Conservation (phyloP, 2,888 invertebrate species). For the Ceriagrion tenellum region DNA sequence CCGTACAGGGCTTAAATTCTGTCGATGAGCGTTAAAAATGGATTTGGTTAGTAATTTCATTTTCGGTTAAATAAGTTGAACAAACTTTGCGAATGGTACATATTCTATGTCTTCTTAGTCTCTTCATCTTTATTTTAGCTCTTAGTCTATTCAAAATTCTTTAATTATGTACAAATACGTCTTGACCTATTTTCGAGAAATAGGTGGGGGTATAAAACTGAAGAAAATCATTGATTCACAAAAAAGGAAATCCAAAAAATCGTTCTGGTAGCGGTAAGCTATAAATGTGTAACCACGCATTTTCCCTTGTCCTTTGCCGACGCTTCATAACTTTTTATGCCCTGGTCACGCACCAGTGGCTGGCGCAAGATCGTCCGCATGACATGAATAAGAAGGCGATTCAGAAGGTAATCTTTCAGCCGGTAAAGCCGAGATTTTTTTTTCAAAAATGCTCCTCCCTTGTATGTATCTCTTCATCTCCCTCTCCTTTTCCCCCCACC, state of each 20-base stretch:
- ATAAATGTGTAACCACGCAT: slow-evolving; percentile 4
- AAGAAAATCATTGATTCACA: not conserved
- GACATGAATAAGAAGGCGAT: slow-evolving; percentile 45
- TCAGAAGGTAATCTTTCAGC: slow-evolving; percentile 63
- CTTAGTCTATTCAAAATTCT: too few species aligned
- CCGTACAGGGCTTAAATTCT: too few species aligned
- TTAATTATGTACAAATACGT: not conserved
- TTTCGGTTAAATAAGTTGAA: too few species aligned
- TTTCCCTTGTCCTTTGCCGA: not conserved
- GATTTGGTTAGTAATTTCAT: too few species aligned
- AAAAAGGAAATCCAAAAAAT: not conserved
- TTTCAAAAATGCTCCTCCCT: not conserved
- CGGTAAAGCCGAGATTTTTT: slow-evolving; percentile 30
- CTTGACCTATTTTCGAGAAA: not conserved
- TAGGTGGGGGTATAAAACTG: not conserved
- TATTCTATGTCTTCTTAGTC: too few species aligned
- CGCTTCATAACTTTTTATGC: slow-evolving; percentile 8
- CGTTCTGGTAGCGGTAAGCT: not conserved
- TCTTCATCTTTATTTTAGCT: too few species aligned
- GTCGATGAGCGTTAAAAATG: too few species aligned
- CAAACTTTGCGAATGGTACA: too few species aligned
- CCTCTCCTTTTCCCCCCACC: not conserved
- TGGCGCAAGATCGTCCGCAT: slow-evolving; percentile 34
- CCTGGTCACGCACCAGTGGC: not conserved
- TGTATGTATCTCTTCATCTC: not conserved